phyloP scores from a whole-genome alignment of 2,888 invertebrate species.

The Sepiola atlantica region DNA sequence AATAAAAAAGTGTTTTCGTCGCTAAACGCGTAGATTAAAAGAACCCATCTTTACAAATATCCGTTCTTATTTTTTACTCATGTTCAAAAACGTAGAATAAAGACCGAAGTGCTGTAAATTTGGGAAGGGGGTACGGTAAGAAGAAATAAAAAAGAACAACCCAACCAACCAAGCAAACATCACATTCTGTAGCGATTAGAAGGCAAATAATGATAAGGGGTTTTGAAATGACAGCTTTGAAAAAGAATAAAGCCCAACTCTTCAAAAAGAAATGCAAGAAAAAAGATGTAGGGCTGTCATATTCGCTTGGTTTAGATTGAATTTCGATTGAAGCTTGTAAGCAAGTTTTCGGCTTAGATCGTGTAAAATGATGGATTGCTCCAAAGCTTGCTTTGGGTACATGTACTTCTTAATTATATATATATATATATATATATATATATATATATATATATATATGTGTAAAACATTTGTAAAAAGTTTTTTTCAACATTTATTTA shows the following conservation, averaged over 20 bases:
- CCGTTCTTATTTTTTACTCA: too few relatives aligned
- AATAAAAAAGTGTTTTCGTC: too few relatives aligned
- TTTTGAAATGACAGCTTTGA: neutral
- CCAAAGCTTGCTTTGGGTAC: neutral
- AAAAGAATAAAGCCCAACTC: neutral
- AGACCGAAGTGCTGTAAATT: neutral
- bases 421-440: too few relatives aligned
- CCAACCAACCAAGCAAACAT: too few relatives aligned
- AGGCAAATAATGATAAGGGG: neutral
- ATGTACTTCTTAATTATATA: neutral
- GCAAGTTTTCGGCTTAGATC: neutral
- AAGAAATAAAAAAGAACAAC: neutral
- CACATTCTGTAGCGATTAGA: too few relatives aligned
- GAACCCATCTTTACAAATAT: too few relatives aligned
- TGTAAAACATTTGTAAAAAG: too few relatives aligned
- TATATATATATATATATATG: too few relatives aligned
- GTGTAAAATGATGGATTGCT: neutral
- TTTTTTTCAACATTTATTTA: too few relatives aligned
- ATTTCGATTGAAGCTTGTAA: neutral
- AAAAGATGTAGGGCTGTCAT: neutral
- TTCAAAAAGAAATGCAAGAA: neutral
- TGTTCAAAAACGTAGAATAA: neutral
- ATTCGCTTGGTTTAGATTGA: neutral
- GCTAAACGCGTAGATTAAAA: too few relatives aligned
- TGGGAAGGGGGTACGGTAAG: neutral